Evolutionary conservation across 30 jellyfish, hydroid and myxozoan species (phyloP).

Genomic region (Sanderia malayensis): DNA sequence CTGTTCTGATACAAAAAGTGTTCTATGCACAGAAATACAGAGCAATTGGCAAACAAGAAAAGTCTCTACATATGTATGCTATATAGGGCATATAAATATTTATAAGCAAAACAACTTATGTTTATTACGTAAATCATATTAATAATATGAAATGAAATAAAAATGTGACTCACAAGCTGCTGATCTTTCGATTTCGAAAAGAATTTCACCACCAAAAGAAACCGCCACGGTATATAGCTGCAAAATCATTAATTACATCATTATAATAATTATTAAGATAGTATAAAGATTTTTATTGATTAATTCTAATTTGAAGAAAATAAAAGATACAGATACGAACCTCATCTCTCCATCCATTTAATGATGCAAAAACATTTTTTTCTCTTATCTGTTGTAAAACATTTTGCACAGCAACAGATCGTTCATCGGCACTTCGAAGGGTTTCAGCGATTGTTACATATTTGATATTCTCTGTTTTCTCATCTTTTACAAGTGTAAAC

Average conservation of each 20-base stretch:
- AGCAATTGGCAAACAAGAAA: too few species aligned
- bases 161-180: constrained; percentile 61
- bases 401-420: constrained; percentile 50
- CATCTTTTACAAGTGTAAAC: constrained; percentile 57
- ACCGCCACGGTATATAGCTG: constrained; percentile 56
- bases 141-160: too few species aligned
- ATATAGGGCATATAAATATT: too few species aligned
- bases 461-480: constrained; percentile 46
- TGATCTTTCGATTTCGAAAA: constrained; percentile 70
- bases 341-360: constrained; percentile 85
- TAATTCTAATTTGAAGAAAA: too few species aligned
- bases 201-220: constrained; percentile 50
- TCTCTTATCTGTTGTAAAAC: constrained; percentile 55
- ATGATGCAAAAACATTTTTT: constrained; percentile 46
- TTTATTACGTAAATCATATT: too few species aligned
- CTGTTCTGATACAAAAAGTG: too few species aligned
- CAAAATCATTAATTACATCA: too few species aligned
- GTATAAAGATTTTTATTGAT: too few species aligned
- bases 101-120: too few species aligned
- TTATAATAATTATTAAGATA: too few species aligned
- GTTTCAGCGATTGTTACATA: constrained; percentile 50
- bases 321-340: constrained; percentile 15
- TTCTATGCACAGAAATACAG: too few species aligned
- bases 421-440: constrained; percentile 33
- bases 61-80: too few species aligned